Evolutionary conservation across 2,888 invertebrate species (phyloP), one percentile per base, ranked within the genome.

Genomic region (Neria commutata): DNA sequence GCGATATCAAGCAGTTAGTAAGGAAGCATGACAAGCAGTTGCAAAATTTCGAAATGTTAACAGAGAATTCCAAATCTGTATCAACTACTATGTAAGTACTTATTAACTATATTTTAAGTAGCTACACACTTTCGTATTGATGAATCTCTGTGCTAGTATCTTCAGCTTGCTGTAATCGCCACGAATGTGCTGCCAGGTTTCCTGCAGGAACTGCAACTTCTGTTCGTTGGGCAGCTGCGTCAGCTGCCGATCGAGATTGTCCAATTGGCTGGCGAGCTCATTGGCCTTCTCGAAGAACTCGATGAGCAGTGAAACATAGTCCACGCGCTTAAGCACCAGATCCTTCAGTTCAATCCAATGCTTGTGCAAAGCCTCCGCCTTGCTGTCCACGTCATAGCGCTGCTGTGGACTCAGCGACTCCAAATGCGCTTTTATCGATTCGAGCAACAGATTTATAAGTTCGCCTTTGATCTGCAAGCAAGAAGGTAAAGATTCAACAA

Each of bases 261-360:
- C 88, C 78, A 91, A 84, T 73, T 89, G 88, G 60, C 84, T 84
- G 61, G 85, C 84, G 48, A 91, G 84, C 74, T 87, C 86, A 60
- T 87, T 86, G 19, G 89, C 88, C 63, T 87, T 86, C 71, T 87
- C 86, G 69, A 90, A 89, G 81, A 92, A 91, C 66, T 89, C 87
- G 42, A 89, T 87, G 71, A 91, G 90, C 63, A 88, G 79, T 42
- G 86, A 85, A 16, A 88, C 86, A 17, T 91, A 81, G 62, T 88
- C 86, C 59, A 91, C 85, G 57, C 92, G 85, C 58, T 83, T 84
- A 60, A 88, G 84, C 5, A 90, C 79, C 24, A 86, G 76, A 62
- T 85, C 85, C 68, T 87, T 86, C 5, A 88, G 81, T 61, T 86
- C 85, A 25, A 85, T 82, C 89, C 89, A 90, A 50, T 87, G 84